phyloP scores from a whole-genome alignment of 2,888 invertebrate genomes.

The Ommatoiulus sabulosus region DNA sequence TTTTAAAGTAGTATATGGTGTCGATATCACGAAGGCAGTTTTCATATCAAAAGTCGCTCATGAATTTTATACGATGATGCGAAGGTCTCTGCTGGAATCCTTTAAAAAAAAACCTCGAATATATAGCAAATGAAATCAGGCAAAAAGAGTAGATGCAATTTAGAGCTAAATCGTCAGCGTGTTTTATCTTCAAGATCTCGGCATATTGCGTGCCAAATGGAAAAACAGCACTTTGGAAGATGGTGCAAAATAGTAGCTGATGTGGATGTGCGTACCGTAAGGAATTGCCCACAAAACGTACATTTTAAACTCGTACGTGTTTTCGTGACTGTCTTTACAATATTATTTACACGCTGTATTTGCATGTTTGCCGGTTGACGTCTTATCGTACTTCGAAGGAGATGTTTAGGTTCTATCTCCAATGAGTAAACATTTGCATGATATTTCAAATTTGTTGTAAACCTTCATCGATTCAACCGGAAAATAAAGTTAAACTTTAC shows the following conservation, averaged over 20 bases:
- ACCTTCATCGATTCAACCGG: too few species aligned
- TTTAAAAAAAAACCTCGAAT: too few species aligned
- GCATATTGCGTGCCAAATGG: not conserved
- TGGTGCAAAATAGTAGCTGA: not conserved
- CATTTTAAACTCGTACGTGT: not conserved
- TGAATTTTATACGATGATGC: not conserved
- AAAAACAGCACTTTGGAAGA: not conserved
- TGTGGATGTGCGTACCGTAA: not conserved
- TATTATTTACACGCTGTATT: not conserved
- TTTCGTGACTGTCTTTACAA: not conserved
- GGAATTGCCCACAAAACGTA: not conserved
- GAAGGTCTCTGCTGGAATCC: not conserved
- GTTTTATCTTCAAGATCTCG: not conserved
- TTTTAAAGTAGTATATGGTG: not conserved
- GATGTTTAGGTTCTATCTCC: too few species aligned
- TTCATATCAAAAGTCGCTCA: not conserved
- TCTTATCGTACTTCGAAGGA: not conserved
- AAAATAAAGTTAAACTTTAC: too few species aligned
- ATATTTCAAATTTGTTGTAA: too few species aligned
- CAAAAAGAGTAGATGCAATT: not conserved
- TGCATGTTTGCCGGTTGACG: not conserved
- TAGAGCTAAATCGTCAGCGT: not conserved
- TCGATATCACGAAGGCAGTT: not conserved
- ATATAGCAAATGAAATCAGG: not conserved
- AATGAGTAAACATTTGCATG: too few species aligned